phyloP scores from a whole-genome alignment of 2,113 vertebrate species.

The Gadus chalcogrammus region DNA sequence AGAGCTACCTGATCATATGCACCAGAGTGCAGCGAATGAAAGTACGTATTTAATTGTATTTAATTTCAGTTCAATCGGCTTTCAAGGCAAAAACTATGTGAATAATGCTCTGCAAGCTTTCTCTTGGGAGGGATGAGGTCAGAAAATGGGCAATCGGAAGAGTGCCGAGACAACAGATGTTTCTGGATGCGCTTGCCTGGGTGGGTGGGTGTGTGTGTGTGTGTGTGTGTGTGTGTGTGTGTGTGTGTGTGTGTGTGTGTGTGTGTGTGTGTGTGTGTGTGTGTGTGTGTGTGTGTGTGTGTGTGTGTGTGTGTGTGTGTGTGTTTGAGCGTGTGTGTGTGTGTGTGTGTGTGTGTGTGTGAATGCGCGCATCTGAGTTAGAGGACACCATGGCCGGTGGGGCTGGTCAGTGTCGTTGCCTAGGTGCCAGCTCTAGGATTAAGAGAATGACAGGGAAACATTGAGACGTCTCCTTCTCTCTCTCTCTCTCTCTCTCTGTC shows the following conservation, averaged over 20 bases:
- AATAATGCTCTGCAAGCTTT: too few species aligned
- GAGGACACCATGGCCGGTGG: constrained; percentile 40
- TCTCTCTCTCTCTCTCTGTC: too few species aligned
- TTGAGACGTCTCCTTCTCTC: constrained; percentile 27
- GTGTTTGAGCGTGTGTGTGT: constrained; percentile 11
- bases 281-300: constrained; percentile 11
- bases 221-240: not conserved
- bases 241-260: constrained; percentile 14
- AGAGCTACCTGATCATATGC: not conserved
- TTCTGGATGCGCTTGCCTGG: not conserved
- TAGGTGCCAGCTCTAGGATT: constrained; percentile 37
- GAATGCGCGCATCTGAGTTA: constrained; percentile 22
- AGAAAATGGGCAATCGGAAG: too few species aligned
- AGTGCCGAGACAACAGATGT: too few species aligned
- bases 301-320: constrained; percentile 14
- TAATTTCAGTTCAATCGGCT: too few species aligned
- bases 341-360: constrained; percentile 12
- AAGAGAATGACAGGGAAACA: constrained; percentile 40
- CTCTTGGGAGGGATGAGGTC: too few species aligned
- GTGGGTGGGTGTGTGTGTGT: constrained; percentile 1
- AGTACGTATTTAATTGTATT: too few species aligned
- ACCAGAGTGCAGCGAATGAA: too few species aligned
- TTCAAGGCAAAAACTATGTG: too few species aligned
- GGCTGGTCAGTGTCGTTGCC: constrained; percentile 38
- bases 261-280: constrained; percentile 14